Evolutionary conservation across 1,140 invertebrate species (phyloP).

Genomic region (Phymorhynchus buccinoides): DNA sequence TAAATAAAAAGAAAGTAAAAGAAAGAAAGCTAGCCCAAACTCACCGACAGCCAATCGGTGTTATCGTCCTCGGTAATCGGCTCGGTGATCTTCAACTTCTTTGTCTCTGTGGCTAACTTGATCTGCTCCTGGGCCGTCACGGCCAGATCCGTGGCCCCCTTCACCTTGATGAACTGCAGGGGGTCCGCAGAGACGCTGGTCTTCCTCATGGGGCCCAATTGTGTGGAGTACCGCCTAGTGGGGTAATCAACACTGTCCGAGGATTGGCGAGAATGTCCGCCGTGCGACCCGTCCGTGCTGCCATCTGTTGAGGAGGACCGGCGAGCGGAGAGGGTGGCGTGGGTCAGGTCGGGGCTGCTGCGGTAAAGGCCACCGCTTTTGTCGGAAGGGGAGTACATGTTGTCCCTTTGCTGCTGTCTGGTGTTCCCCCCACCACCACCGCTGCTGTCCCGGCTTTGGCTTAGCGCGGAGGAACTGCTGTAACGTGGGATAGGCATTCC

Average conservation of each 20-base stretch:
- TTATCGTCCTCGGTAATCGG: conserved; percentile 79
- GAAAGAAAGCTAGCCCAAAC: conserved; percentile 60
- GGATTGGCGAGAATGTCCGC: conserved; percentile 70
- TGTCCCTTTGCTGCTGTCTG: conserved; percentile 33
- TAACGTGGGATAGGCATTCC: conserved; percentile 56
- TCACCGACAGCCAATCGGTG: conserved; percentile 91
- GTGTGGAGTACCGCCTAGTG: conserved; percentile 69
- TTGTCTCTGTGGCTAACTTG: conserved; percentile 87
- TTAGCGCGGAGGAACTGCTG: conserved; percentile 56
- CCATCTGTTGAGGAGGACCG: conserved; percentile 68
- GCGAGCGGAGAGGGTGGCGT: conserved; percentile 48
- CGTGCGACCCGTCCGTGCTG: conserved; percentile 54
- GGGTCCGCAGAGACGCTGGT: conserved; percentile 77
- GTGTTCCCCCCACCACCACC: conserved; percentile 36
- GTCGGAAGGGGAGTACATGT: conserved; percentile 46
- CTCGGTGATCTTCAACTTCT: conserved; percentile 80
- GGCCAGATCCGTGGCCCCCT: conserved; percentile 76
- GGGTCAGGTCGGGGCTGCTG: conserved; percentile 54
- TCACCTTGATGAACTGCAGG: conserved; percentile 86
- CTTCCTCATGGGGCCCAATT: conserved; percentile 27
- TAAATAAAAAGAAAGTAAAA: background rate
- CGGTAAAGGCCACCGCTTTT: conserved; percentile 58
- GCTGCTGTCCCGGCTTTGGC: conserved; percentile 41
- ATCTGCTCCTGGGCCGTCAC: conserved; percentile 88
- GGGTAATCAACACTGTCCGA: conserved; percentile 71